phyloP scores from a whole-genome alignment of 2,797 vertebrate genomes.

The Chrysocyon brachyurus region DNA sequence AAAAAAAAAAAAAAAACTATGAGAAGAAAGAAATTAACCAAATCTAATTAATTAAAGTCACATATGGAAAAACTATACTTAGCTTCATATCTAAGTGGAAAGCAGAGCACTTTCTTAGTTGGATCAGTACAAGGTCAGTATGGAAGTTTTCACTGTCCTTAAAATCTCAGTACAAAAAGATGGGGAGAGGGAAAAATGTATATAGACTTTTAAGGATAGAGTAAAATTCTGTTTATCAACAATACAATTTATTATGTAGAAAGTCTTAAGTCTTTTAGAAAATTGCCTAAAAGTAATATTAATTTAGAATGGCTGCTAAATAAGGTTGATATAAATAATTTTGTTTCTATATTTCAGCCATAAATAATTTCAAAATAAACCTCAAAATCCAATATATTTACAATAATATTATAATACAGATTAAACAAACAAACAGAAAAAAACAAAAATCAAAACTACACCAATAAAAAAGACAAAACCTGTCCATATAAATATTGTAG shows the following conservation, averaged over 20 bases:
- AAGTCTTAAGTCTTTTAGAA: neutral
- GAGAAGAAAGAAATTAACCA: neutral
- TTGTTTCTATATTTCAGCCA: neutral
- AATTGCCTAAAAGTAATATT: neutral
- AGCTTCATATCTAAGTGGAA: neutral
- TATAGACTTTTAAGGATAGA: neutral
- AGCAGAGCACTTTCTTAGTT: neutral
- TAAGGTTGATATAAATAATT: neutral
- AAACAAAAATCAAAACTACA: neutral
- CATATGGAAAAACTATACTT: neutral
- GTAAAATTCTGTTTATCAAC: neutral
- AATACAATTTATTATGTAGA: neutral
- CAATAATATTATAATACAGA: neutral
- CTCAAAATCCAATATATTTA: neutral
- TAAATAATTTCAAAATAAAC: neutral
- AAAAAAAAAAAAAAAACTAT: neutral
- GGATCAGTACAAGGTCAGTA: neutral
- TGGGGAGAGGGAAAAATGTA: neutral
- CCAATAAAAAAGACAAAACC: neutral
- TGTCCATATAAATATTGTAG: neutral
- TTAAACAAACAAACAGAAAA: neutral
- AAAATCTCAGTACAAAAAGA: neutral
- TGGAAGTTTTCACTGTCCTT: neutral
- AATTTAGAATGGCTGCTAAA: neutral
- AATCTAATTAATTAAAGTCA: neutral